Conservation (phyloP, 2,888 invertebrate genomes). For the Craniophora ligustri region DNA sequence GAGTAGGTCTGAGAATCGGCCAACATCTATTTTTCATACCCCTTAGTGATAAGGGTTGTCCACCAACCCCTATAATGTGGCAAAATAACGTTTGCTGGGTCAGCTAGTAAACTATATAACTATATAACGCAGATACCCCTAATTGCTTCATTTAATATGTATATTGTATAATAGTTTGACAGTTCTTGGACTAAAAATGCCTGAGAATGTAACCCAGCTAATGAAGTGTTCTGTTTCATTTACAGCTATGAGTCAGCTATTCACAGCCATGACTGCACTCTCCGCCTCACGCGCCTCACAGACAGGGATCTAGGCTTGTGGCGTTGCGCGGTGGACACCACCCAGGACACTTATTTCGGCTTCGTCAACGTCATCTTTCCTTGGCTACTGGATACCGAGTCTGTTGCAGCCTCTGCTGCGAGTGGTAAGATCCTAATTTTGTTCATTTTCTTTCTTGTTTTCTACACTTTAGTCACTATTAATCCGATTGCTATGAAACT, state of each 20-base stretch:
- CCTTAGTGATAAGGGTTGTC: too few species aligned
- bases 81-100: too few species aligned
- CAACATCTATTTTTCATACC: too few species aligned
- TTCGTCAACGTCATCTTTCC: conserved; percentile 71
- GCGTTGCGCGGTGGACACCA: conserved; percentile 78
- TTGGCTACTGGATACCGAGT: conserved; percentile 61
- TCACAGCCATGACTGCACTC: conserved; percentile 66
- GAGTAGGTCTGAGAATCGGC: too few species aligned
- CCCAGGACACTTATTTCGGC: conserved; percentile 67
- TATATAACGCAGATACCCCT: too few species aligned
- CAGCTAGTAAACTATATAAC: too few species aligned
- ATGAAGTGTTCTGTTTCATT: neutral
- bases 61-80: too few species aligned
- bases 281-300: conserved; percentile 66
- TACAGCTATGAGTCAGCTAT: conserved; percentile 63
- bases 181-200: too few species aligned
- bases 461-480: neutral
- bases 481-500: neutral
- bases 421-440: neutral
- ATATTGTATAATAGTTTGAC: too few species aligned
- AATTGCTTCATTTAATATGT: too few species aligned
- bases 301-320: conserved; percentile 71
- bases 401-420: conserved; percentile 26
- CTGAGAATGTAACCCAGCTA: too few species aligned
- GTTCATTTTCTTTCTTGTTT: neutral